Base-by-base conservation (phyloP, 2,888 invertebrate genomes). In the Orthosia gracilis region DNA sequence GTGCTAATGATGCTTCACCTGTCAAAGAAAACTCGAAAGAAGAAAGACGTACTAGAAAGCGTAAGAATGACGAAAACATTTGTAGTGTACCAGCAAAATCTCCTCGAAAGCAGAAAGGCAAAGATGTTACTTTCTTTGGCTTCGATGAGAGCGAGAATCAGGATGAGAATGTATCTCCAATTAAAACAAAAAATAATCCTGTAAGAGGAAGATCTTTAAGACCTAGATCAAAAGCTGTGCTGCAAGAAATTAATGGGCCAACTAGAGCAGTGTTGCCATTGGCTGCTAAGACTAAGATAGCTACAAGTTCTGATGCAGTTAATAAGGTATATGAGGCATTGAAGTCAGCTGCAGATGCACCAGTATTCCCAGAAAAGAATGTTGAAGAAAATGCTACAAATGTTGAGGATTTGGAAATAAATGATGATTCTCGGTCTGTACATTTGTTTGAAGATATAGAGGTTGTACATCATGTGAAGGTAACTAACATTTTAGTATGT, bases 371-470 rank as follows among this genome's bases (percentile, higher is more conserved):
- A 11, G 92, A 92, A 9, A 90, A 91, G 50, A 84, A 86, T 82
- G 64, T 82, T 26, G 86, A 88, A 76, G 66, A 72, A 18, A 89
- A 86, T 52, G 73, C 69, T 52, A 90, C 89, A 12, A 87, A 91
- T 83, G 68, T 89, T 26, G 88, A 87, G 66, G 89, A 91, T 49
- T 55, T 82, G 50, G 74, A 80, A 40, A 59, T 76, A 18, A 78
- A 85, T 76, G 83, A 93, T 66, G 94, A 95, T 78, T 88, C 89
- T 13, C 85, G 94, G 50, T 95, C 95, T 57, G 93, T 96, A 1
- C 95, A 95, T 88, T 89, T 96, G 80, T 96, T 96, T 93, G 96
- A 96, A 87, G 96, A 96, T 88, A 91, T 96, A 85, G 96, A 95
- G 85, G 49, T 95, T 73, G 85, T 95, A 59, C 95, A 96, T 90